A percentile compares a stretch with the other conserved stretches of the same genome.
phyloP scores from a whole-genome alignment of 2,797 vertebrate species.

The Hybognathus amarus region DNA sequence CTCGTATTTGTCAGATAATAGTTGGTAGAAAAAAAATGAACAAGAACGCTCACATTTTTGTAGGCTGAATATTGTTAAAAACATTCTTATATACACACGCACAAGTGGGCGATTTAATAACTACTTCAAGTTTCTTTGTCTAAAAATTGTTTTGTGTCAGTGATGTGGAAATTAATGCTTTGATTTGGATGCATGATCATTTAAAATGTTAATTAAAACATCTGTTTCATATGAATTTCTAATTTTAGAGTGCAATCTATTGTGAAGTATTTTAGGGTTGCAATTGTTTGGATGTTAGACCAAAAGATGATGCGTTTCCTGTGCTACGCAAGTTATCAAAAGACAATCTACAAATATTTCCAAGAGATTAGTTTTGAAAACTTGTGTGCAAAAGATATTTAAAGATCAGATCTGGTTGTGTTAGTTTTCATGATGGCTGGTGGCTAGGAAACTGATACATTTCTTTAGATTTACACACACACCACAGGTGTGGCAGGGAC shows the following conservation, averaged over 20 bases:
- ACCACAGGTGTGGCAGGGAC: neutral
- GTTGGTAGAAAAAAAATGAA: neutral
- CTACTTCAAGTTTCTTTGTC: neutral
- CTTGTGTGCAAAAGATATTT: conserved; percentile 10
- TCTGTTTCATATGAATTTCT: conserved; percentile 5
- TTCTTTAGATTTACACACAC: neutral
- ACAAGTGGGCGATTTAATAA: conserved; percentile 11
- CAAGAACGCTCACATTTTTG: neutral
- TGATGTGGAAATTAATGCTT: neutral
- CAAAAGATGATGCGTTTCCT: neutral
- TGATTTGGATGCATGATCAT: neutral
- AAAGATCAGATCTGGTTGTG: neutral
- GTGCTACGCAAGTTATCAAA: neutral
- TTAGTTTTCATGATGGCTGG: neutral
- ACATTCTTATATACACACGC: neutral
- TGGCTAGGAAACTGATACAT: neutral
- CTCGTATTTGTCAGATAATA: neutral
- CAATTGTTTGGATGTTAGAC: neutral
- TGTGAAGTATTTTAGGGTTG: conserved; percentile 5
- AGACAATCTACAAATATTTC: neutral
- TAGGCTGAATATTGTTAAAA: neutral
- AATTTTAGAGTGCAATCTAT: neutral
- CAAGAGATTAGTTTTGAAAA: neutral
- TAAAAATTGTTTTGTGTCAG: neutral
- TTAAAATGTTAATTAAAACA: conserved; percentile 1